Evolutionary conservation across 1,140 invertebrate genomes (phyloP), one percentile per base, ranked within the genome.

Genomic region (Drosophila melanica): DNA sequence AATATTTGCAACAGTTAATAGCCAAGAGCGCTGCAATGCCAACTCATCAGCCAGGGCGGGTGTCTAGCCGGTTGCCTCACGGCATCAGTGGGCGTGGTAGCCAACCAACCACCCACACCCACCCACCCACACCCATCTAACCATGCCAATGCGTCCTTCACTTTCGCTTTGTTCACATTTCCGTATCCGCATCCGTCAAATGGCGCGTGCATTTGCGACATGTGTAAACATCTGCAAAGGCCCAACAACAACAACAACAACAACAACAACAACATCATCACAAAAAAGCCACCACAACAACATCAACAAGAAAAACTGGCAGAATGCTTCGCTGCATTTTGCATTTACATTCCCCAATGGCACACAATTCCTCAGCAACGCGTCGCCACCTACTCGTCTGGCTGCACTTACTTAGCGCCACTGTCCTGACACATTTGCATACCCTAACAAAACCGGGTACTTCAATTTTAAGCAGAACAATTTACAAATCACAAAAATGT

Each of bases 151-250:
- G 79, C 71, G 73, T 79, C 73, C 86, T 87, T 82, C 82, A 87
- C 79, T 87, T 87, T 85, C 81, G 81, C 81, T 86, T 86, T 86
- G 77, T 87, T 85, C 84, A 89, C 82, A 85, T 85, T 86, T 86
- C 79, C 79, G 82, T 45, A 77, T 76, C 67, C 55, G 50, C 81
- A 59, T 60, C 48, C 53, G 70, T 44, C 65, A 75, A 75, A 75
- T 75, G 71, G 71, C 58, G 71, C 66, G 59, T 70, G 58, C 65
- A 75, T 75, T 70, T 70, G 65, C 71, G 58, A 75, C 58, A 75
- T 69, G 71, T 70, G 66, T 63, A 63, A 70, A 55, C 64, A 74
- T 23, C 62, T 23, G 47, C 41, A 42, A 39, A 58, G 58, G 27
- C 44, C 23, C 16, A 37, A 47, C 27, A 35, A 30, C 20, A 59